Conservation (phyloP, 2,797 vertebrate species). For the Melanotaenia parkinsoni region DNA sequence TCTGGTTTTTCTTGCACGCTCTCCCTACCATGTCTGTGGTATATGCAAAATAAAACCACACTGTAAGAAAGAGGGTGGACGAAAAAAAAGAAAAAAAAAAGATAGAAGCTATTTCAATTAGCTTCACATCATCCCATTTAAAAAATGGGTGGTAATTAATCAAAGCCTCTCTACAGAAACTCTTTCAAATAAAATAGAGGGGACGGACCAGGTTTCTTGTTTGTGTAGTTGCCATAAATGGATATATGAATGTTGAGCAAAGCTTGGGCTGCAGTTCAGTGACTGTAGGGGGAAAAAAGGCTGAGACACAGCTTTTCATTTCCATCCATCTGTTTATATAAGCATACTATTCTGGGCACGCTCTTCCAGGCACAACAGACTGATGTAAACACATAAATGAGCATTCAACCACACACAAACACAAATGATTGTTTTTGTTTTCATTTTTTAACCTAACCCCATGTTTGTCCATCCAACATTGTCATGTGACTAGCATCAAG, state of each 20-base stretch:
- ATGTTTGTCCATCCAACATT: constrained; percentile 43
- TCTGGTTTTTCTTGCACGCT: constrained; percentile 56
- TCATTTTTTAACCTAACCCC: constrained; percentile 11
- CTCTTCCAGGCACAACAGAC: constrained; percentile 49
- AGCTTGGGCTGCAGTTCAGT: constrained; percentile 35
- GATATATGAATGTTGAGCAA: constrained; percentile 42
- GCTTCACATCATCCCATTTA: constrained; percentile 40
- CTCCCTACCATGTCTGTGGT: constrained; percentile 41
- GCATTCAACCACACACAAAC: neutral
- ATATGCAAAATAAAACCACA: constrained; percentile 63
- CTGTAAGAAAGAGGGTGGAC: constrained; percentile 19
- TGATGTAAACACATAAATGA: constrained; percentile 48
- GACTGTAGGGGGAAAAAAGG: constrained; percentile 20
- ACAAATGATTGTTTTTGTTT: neutral
- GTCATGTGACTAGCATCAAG: constrained; percentile 33
- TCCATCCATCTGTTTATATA: constrained; percentile 63
- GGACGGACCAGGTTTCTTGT: constrained; percentile 18
- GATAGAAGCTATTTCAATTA: constrained; percentile 28
- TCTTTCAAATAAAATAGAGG: constrained; percentile 12
- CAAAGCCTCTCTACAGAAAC: constrained; percentile 4
- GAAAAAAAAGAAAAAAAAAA: neutral
- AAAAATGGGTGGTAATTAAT: constrained; percentile 28
- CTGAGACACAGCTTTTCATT: constrained; percentile 42
- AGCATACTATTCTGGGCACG: constrained; percentile 60
- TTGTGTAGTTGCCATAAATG: constrained; percentile 16